A percentile compares a stretch with the other conserved stretches of the same genome.
These are phyloP conservation scores for Bufo bufo DNA, from an alignment of 2,113 vertebrate species.

Conservation along the genomic window DNA sequence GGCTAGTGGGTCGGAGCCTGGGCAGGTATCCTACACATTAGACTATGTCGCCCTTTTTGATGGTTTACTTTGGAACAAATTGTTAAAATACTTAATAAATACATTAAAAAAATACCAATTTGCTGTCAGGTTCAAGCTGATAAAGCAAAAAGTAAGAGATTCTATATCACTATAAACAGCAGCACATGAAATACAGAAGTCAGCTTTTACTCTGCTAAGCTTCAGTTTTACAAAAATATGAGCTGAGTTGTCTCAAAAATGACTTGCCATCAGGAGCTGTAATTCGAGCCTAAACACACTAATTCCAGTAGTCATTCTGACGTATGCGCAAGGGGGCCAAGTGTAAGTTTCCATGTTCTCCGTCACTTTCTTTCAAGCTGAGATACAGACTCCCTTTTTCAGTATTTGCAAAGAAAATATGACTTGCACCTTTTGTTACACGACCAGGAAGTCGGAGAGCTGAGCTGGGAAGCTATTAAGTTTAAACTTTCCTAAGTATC, in stretches of 20 bases:
- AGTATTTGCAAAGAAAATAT: slow-evolving; percentile 55
- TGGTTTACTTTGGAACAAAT: too few species aligned
- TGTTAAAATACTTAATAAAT: too few species aligned
- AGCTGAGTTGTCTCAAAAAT: slow-evolving; percentile 41
- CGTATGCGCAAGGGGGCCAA: slow-evolving; percentile 51
- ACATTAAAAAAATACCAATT: background rate
- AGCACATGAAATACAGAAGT: slow-evolving; percentile 1
- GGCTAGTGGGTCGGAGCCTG: too few species aligned
- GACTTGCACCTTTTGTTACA: slow-evolving; percentile 57
- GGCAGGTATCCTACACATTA: too few species aligned
- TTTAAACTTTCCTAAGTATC: slow-evolving; percentile 42
- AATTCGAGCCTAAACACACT: slow-evolving; percentile 55
- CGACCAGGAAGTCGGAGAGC: slow-evolving; percentile 42
- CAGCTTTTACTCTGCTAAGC: slow-evolving; percentile 19
- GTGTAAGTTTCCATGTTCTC: slow-evolving; percentile 57
- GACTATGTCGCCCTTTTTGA: too few species aligned
- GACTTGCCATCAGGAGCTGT: slow-evolving; percentile 50
- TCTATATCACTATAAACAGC: background rate
- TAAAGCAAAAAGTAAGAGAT: background rate
- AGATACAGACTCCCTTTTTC: slow-evolving; percentile 45
- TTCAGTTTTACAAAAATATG: slow-evolving; percentile 27
- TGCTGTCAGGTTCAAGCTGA: background rate
- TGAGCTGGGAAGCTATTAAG: slow-evolving; percentile 48
- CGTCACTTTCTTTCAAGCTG: slow-evolving; percentile 22
- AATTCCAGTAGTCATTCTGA: slow-evolving; percentile 53